Percentiles rank a stretch among this genome's conserved stretches.
These are phyloP conservation scores for Brachionus calyciflorus DNA, from an alignment of 1,140 invertebrate genomes.

Conservation along the genomic window DNA sequence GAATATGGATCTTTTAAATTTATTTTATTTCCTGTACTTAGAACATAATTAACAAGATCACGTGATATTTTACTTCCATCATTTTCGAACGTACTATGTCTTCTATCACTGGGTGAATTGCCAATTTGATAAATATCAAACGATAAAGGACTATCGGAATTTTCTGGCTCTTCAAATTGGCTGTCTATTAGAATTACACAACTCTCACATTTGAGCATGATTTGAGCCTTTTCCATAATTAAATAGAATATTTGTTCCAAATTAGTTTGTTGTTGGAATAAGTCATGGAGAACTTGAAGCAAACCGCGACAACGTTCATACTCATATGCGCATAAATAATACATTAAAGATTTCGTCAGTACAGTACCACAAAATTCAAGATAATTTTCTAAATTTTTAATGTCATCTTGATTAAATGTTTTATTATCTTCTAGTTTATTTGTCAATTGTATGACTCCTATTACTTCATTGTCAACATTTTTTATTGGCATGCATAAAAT, in stretches of 20 bases:
- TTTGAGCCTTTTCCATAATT: slow-evolving; percentile 63
- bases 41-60: slow-evolving; percentile 88
- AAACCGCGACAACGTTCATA: slow-evolving; percentile 63
- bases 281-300: slow-evolving; percentile 63
- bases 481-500: slow-evolving; percentile 79
- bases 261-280: slow-evolving; percentile 64
- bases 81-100: not conserved
- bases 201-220: slow-evolving; percentile 62
- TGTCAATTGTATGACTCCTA: slow-evolving; percentile 92
- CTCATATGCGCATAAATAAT: slow-evolving; percentile 61
- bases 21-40: slow-evolving; percentile 81
- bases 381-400: slow-evolving; percentile 62
- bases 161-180: slow-evolving; percentile 50
- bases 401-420: slow-evolving; percentile 56
- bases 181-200: slow-evolving; percentile 58
- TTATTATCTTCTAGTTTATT: slow-evolving; percentile 66
- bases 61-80: slow-evolving; percentile 46
- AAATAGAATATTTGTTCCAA: slow-evolving; percentile 63
- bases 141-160: slow-evolving; percentile 56
- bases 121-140: slow-evolving; percentile 60
- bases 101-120: slow-evolving; percentile 57
- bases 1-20: slow-evolving; percentile 93
- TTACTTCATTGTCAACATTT: slow-evolving; percentile 89
- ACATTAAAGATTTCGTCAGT: slow-evolving; percentile 62
- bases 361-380: slow-evolving; percentile 63